Conservation (phyloP, 2,113 vertebrate species). For the Sciurus niger region DNA sequence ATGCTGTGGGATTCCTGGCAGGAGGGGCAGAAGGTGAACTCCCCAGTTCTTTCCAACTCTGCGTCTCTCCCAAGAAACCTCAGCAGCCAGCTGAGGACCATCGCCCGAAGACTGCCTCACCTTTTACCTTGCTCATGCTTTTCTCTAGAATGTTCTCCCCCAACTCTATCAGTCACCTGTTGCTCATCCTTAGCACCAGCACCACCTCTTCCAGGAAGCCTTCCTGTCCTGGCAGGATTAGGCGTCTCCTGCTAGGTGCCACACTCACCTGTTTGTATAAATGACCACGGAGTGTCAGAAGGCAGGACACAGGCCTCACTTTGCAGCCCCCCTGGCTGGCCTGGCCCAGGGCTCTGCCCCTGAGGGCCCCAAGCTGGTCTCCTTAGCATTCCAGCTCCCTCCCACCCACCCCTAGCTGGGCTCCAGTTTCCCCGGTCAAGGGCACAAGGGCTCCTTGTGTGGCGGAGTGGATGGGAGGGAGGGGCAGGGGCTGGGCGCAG, state of each 20-base stretch:
- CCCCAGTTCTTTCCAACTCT: no score
- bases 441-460: slow-evolving; percentile 73
- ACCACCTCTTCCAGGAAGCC: background rate
- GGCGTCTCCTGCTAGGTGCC: background rate
- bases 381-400: rapidly evolving
- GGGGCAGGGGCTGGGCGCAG: background rate
- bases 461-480: background rate
- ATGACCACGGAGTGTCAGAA: background rate
- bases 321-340: background rate
- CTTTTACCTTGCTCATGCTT: background rate
- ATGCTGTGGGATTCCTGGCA: background rate
- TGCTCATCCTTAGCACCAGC: rapidly evolving
- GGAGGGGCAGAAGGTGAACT: background rate
- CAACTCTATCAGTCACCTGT: background rate
- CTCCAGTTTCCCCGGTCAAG: slow-evolving; percentile 59
- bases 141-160: background rate
- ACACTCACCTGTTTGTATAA: background rate
- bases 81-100: background rate
- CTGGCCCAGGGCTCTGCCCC: no score
- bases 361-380: background rate
- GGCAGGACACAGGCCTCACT: background rate
- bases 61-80: background rate
- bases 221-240: background rate
- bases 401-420: background rate
- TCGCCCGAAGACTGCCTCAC: background rate